Evolutionary conservation across 2,888 invertebrate genomes (phyloP), one percentile per base, ranked within the genome.

Genomic region (Acrobeloides nanus): DNA sequence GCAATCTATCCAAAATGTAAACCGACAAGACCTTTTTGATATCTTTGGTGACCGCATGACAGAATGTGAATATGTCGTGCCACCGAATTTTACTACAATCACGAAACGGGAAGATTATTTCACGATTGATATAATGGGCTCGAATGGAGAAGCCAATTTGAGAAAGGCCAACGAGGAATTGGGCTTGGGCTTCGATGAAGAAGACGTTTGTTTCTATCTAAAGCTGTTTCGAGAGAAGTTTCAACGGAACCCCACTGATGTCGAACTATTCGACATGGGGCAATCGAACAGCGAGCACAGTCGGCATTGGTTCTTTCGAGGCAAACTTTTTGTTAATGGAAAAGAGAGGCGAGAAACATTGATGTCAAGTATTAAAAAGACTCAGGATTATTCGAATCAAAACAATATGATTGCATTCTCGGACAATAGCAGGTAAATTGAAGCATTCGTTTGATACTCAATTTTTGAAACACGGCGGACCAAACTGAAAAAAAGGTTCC

Each of bases 401-500:
- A 95, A 95, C 75, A 95, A 92, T 78, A 86, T 93, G 12, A 93
- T 95, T 59, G 89, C 90, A 75, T 95, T 95, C 74, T 86, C 84
- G 66, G 95, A 95, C 74, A 97, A 97, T 73, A 93, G 92, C 79
- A 88, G 85, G 85, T 84, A 75, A 15, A 31, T 8, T 4, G 8
- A 38, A 38, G 8, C 6, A 38, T 6, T 38, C 8, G 10, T 15
- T n/a, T n/a, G n/a, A n/a, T n/a, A n/a, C n/a, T n/a, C n/a, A n/a
- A n/a, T n/a, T n/a, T n/a, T n/a, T n/a, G n/a, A n/a, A n/a, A n/a
- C n/a, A n/a, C n/a, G n/a, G n/a, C n/a, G n/a, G n/a, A n/a, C n/a
- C n/a, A n/a, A n/a, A n/a, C n/a, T n/a, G n/a, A n/a, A n/a, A n/a
- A n/a, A n/a, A n/a, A n/a, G n/a, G n/a, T n/a, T n/a, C n/a, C n/a